phyloP scores from a whole-genome alignment of 2,888 invertebrate species.

The Drosophila picticornis region DNA sequence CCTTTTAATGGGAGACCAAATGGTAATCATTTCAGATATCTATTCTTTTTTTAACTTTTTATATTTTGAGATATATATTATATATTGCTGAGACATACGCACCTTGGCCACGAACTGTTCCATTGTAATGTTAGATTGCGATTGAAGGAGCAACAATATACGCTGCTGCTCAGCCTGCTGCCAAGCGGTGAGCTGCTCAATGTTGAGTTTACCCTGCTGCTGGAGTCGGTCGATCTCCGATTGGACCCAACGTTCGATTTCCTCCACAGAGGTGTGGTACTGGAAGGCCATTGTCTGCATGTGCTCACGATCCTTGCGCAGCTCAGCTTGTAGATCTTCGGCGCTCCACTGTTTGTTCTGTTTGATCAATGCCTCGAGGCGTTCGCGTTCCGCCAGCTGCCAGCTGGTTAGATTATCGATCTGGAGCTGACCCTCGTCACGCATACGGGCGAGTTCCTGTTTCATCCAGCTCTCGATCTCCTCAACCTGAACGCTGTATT shows the following conservation, averaged over 20 bases:
- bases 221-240: slow-evolving; percentile 79
- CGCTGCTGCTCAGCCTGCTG: slow-evolving; percentile 81
- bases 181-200: slow-evolving; percentile 82
- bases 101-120: slow-evolving; percentile 81
- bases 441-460: slow-evolving; percentile 81
- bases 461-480: slow-evolving; percentile 83
- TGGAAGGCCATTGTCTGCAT: slow-evolving; percentile 83
- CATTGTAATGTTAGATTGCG: slow-evolving; percentile 79
- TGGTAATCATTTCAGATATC: background rate
- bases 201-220: slow-evolving; percentile 79
- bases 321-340: slow-evolving; percentile 78
- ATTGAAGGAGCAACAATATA: slow-evolving; percentile 75
- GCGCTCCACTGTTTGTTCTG: slow-evolving; percentile 81
- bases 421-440: slow-evolving; percentile 83
- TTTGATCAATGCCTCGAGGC: slow-evolving; percentile 72
- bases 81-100: background rate
- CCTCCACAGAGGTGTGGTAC: slow-evolving; percentile 83
- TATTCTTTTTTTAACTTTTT: background rate
- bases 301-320: slow-evolving; percentile 81
- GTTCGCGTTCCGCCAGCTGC: slow-evolving; percentile 82
- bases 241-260: slow-evolving; percentile 84
- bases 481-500: slow-evolving; percentile 83
- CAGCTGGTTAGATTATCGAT: slow-evolving; percentile 82
- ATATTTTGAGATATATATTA: background rate
- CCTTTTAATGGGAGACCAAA: slow-evolving; percentile 23